phyloP scores from a whole-genome alignment of 2,797 vertebrate species.

The Helicolenus hilgendorfi region DNA sequence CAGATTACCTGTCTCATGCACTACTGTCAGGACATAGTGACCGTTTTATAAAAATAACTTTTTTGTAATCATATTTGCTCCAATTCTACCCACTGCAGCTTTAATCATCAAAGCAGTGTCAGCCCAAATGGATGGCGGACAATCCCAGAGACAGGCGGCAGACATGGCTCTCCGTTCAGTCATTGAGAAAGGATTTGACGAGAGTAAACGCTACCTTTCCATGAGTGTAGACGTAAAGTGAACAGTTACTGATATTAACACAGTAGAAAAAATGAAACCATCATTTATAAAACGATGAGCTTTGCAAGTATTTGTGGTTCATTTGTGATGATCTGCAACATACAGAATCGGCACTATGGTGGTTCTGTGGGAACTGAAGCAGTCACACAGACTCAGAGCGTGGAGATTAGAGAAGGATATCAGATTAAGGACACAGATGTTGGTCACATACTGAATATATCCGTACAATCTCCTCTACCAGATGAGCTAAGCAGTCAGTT shows the following conservation, averaged over 20 bases:
- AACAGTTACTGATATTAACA: neutral
- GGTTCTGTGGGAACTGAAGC: neutral
- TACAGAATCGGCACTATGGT: neutral
- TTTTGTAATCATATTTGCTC: too few species aligned
- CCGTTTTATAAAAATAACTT: too few species aligned
- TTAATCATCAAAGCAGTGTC: neutral
- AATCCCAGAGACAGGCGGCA: neutral
- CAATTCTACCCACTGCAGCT: too few species aligned
- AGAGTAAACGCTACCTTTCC: neutral
- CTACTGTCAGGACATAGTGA: too few species aligned
- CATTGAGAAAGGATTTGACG: neutral
- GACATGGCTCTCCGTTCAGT: neutral
- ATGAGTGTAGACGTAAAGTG: neutral
- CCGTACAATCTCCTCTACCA: slow-evolving; percentile 32
- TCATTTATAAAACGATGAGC: neutral
- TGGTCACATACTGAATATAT: slow-evolving; percentile 43
- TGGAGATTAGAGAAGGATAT: slow-evolving; percentile 21
- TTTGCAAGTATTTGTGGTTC: neutral
- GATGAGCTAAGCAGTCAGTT: slow-evolving; percentile 25
- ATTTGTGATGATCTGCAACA: neutral
- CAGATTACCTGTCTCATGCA: too few species aligned
- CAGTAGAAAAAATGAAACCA: neutral
- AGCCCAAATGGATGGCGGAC: neutral
- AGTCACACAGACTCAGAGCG: neutral
- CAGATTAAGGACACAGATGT: slow-evolving; percentile 44